Percentiles rank a stretch among this genome's conserved stretches.
phyloP scores from a whole-genome alignment of 2,113 vertebrate genomes.

The Turdus rufiventris region DNA sequence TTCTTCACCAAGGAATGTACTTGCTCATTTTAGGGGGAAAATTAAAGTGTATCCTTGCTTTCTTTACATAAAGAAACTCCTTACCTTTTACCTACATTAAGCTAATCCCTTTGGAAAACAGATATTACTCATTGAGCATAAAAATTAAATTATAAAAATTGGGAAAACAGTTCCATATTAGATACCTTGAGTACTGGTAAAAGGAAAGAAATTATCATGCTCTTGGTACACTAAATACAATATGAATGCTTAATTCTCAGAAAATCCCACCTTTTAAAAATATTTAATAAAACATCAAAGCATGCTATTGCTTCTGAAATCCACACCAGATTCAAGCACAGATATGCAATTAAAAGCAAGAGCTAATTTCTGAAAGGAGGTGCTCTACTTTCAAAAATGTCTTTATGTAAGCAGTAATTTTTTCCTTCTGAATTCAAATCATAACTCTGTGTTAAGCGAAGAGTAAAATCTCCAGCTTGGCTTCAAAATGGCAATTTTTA shows the following conservation, averaged over 20 bases:
- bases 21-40: background rate
- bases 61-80: slow-evolving; percentile 40
- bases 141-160: slow-evolving; percentile 23
- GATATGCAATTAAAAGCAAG: slow-evolving; percentile 73
- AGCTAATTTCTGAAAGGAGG: slow-evolving; percentile 68
- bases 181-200: slow-evolving; percentile 24
- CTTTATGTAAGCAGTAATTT: slow-evolving; percentile 41
- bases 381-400: slow-evolving; percentile 64
- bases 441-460: slow-evolving; percentile 44
- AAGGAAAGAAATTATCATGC: slow-evolving; percentile 50
- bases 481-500: slow-evolving; percentile 70
- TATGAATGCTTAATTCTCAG: slow-evolving; percentile 44
- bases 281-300: slow-evolving; percentile 78
- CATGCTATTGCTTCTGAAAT: slow-evolving; percentile 68
- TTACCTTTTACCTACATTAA: slow-evolving; percentile 50
- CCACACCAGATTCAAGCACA: slow-evolving; percentile 59
- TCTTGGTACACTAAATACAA: slow-evolving; percentile 63
- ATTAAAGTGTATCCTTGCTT: background rate
- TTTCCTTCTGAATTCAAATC: background rate
- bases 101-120: slow-evolving; percentile 51
- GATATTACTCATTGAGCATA: slow-evolving; percentile 25
- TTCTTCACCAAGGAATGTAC: background rate
- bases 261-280: slow-evolving; percentile 69
- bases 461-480: slow-evolving; percentile 59
- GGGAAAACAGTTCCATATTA: slow-evolving; percentile 17